Conservation (phyloP, 2,888 invertebrate genomes). For the Acrobeloides nanus region DNA sequence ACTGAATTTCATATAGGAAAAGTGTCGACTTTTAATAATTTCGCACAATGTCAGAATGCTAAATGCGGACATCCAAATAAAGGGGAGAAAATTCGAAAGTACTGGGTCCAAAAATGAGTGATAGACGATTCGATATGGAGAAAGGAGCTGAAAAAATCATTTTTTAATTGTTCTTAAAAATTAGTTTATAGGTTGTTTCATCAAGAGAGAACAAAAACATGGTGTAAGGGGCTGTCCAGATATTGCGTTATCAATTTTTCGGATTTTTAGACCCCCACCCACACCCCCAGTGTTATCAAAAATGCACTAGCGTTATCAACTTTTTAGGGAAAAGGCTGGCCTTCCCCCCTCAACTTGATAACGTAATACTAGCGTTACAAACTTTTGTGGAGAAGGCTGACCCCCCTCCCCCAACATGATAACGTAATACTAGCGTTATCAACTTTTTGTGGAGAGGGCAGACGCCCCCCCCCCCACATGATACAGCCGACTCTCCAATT, state of each 20-base stretch:
- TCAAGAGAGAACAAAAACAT: background rate
- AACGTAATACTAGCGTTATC: too few relatives aligned
- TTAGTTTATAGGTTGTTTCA: background rate
- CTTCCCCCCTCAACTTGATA: too few relatives aligned
- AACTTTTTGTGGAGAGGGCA: too few relatives aligned
- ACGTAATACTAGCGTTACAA: too few relatives aligned
- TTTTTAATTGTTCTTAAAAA: constrained; percentile 2
- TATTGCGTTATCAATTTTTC: background rate
- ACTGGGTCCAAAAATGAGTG: constrained; percentile 49
- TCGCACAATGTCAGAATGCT: constrained; percentile 45
- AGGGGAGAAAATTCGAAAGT: constrained; percentile 45
- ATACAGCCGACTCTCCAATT: too few relatives aligned
- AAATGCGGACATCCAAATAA: constrained; percentile 46
- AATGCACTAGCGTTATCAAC: too few relatives aligned
- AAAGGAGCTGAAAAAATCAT: constrained; percentile 32
- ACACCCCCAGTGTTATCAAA: too few relatives aligned
- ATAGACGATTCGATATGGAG: constrained; percentile 48
- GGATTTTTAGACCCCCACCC: too few relatives aligned
- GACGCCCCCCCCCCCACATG: too few relatives aligned
- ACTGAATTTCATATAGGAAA: constrained; percentile 26
- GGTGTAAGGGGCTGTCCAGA: background rate
- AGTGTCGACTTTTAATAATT: constrained; percentile 43
- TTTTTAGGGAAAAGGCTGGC: too few relatives aligned
- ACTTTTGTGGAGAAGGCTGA: too few relatives aligned
- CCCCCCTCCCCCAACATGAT: too few relatives aligned